phyloP scores from a whole-genome alignment of 1,140 invertebrate genomes.

The Daktulosphaira vitifoliae region DNA sequence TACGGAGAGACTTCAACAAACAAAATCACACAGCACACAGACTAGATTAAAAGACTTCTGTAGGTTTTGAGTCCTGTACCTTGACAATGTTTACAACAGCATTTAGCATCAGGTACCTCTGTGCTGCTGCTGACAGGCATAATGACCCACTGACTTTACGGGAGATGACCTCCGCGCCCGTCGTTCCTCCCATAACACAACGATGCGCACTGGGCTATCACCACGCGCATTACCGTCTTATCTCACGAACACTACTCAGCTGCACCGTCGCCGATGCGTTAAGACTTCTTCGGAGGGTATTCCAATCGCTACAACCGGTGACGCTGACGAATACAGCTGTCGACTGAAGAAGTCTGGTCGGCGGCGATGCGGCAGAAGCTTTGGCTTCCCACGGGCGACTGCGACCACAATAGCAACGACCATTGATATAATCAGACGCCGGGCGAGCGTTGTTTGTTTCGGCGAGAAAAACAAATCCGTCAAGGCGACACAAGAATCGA shows the following conservation, averaged over 20 bases:
- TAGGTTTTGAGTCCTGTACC: background rate
- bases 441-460: background rate
- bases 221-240: slow-evolving; percentile 16
- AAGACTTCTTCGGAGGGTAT: too few relatives aligned
- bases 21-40: too few relatives aligned
- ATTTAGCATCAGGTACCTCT: slow-evolving; percentile 33
- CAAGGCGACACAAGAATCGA: too few relatives aligned
- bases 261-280: too few relatives aligned
- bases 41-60: too few relatives aligned
- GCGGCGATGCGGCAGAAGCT: background rate
- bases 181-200: slow-evolving; percentile 29
- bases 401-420: background rate
- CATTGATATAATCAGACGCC: background rate
- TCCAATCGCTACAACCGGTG: background rate
- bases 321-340: background rate
- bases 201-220: background rate
- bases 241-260: too few relatives aligned
- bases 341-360: background rate
- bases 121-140: slow-evolving; percentile 33
- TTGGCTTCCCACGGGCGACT: too few relatives aligned
- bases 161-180: slow-evolving; percentile 29
- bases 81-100: slow-evolving; percentile 33
- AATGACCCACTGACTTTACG: slow-evolving; percentile 31
- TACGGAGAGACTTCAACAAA: too few relatives aligned
- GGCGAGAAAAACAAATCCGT: too few relatives aligned